Conservation (phyloP, 2,888 invertebrate genomes). For the Teinopalpus imperialis region DNA sequence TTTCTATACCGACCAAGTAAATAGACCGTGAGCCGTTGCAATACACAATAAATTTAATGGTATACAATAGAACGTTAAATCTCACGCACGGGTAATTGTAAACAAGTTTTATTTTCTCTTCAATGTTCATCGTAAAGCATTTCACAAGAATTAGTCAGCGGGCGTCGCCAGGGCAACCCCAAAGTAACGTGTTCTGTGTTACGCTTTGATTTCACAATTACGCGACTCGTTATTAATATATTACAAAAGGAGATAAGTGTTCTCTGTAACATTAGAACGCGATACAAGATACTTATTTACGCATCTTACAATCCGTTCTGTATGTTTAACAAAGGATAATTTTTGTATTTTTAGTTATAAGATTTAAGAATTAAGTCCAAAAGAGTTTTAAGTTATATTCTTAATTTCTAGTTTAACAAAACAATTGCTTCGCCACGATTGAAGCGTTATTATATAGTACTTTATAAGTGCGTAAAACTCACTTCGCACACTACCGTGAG, state of each 20-base stretch:
- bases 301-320: no score
- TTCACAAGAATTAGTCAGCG: conserved; percentile 40
- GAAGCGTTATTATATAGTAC: not conserved
- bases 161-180: not conserved
- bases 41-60: conserved; percentile 67
- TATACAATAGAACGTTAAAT: conserved; percentile 62
- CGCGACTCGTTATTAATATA: not conserved
- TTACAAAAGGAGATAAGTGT: conserved; percentile 3
- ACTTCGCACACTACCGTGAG: conserved; percentile 19
- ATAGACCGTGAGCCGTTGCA: conserved; percentile 70
- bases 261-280: conserved; percentile 15
- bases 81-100: conserved; percentile 69
- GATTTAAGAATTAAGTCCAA: no score
- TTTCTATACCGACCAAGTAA: conserved; percentile 69
- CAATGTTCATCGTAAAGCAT: conserved; percentile 43
- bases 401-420: not conserved
- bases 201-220: conserved; percentile 6
- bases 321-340: conserved; percentile 23
- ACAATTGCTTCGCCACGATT: not conserved
- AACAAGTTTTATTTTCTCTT: conserved; percentile 61
- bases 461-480: not conserved
- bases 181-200: conserved; percentile 1
- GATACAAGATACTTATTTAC: conserved; percentile 33
- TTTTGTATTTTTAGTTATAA: conserved; percentile 13
- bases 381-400: no score